Evolutionary conservation across 2,888 invertebrate genomes (phyloP).

Genomic region (Ferrisia virgata): DNA sequence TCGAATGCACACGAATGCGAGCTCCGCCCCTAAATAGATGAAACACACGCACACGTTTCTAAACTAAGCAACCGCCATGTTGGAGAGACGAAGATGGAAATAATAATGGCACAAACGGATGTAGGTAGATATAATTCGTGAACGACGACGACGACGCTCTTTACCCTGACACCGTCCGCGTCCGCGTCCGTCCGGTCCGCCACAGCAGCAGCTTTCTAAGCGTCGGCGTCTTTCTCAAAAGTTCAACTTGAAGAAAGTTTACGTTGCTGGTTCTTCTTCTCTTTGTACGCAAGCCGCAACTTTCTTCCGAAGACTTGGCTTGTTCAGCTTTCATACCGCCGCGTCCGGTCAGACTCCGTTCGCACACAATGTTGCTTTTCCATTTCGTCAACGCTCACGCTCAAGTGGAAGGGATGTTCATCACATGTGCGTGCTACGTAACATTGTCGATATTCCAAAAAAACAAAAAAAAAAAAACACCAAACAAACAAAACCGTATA

Average conservation of each 20-base stretch:
- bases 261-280: background rate
- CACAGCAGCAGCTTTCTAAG: background rate
- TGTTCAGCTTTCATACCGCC: background rate
- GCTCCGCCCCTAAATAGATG: constrained; percentile 34
- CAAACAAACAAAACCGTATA: background rate
- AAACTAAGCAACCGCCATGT: constrained; percentile 10
- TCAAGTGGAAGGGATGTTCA: background rate
- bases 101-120: constrained; percentile 42
- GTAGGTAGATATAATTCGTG: constrained; percentile 41
- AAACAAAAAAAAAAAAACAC: too few relatives aligned
- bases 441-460: background rate
- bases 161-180: background rate
- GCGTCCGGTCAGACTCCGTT: constrained; percentile 21
- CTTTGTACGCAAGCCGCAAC: background rate
- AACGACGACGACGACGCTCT: constrained; percentile 30
- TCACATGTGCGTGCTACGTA: constrained; percentile 13
- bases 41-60: constrained; percentile 7
- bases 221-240: constrained; percentile 32
- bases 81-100: constrained; percentile 36
- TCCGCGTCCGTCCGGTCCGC: background rate
- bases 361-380: background rate
- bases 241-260: constrained; percentile 7
- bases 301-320: background rate
- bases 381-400: background rate
- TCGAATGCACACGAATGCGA: background rate